Percentiles rank a stretch among this genome's conserved stretches.
phyloP scores from a whole-genome alignment of 2,888 invertebrate species.

The Elegia similella region DNA sequence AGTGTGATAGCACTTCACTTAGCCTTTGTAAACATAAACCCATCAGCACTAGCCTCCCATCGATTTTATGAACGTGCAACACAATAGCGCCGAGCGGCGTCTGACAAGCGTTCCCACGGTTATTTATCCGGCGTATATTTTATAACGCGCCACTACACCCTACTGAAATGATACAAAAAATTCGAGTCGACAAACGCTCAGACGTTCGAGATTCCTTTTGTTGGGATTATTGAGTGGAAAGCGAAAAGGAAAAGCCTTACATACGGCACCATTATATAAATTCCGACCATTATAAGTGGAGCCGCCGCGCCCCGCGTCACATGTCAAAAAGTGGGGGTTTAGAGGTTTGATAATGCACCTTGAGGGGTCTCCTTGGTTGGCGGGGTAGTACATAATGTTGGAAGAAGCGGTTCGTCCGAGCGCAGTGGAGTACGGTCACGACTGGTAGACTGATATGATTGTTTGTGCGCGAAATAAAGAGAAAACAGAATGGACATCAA shows the following conservation, averaged over 20 bases:
- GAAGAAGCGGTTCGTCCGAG: neutral
- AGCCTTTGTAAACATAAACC: neutral
- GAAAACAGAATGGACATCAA: neutral
- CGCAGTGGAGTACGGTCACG: conserved; percentile 16
- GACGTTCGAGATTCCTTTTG: conserved; percentile 49
- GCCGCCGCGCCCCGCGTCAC: neutral
- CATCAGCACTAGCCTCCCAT: neutral
- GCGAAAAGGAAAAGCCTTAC: conserved; percentile 45
- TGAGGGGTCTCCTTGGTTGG: neutral
- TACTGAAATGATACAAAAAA: conserved; percentile 12
- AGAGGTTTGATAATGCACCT: neutral
- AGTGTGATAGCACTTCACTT: no score
- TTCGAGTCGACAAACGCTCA: conserved; percentile 7
- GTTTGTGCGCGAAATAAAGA: neutral
- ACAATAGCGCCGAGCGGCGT: neutral
- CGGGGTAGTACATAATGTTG: neutral
- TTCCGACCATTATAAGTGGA: conserved; percentile 13
- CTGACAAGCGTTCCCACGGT: neutral
- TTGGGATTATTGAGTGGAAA: conserved; percentile 56
- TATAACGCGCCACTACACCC: conserved; percentile 5
- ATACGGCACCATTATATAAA: conserved; percentile 21
- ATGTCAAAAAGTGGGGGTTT: neutral
- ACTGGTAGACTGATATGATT: conserved; percentile 10
- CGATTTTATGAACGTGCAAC: neutral
- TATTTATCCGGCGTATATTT: conserved; percentile 7